phyloP scores from a whole-genome alignment of 1,140 invertebrate genomes.

The Temnothorax nylanderi region DNA sequence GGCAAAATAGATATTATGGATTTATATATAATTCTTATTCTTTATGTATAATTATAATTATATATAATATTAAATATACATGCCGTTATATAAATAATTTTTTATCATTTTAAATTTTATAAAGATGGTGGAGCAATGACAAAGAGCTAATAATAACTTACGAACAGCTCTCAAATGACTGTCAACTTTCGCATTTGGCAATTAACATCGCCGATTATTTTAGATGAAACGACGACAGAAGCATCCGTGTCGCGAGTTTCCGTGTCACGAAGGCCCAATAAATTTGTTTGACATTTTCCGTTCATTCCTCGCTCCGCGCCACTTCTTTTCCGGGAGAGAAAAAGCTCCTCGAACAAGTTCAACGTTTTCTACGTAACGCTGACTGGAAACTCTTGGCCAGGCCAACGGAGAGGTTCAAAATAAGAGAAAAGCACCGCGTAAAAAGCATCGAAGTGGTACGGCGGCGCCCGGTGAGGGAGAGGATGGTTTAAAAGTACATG shows the following conservation, averaged over 20 bases:
- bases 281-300: constrained; percentile 61
- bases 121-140: background rate
- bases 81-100: background rate
- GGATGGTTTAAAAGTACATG: constrained; percentile 78
- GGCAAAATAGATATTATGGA: background rate
- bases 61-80: no score
- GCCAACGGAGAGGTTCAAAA: constrained; percentile 75
- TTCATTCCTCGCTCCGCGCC: constrained; percentile 35
- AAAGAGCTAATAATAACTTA: background rate
- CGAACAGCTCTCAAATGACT: background rate
- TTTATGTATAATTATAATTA: constrained; percentile 2
- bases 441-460: constrained; percentile 76
- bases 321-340: constrained; percentile 65
- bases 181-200: background rate
- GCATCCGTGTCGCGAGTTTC: background rate
- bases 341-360: constrained; percentile 76
- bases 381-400: constrained; percentile 78
- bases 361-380: constrained; percentile 78
- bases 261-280: constrained; percentile 38
- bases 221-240: background rate
- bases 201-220: constrained; percentile 6
- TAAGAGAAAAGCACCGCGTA: constrained; percentile 77
- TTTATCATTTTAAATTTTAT: background rate
- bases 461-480: constrained; percentile 45
- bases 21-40: background rate